A percentile compares a stretch with the other conserved stretches of the same genome.
These are phyloP conservation scores for Sus cebifrons DNA, from an alignment of 2,797 vertebrate genomes.

Conservation along the genomic window DNA sequence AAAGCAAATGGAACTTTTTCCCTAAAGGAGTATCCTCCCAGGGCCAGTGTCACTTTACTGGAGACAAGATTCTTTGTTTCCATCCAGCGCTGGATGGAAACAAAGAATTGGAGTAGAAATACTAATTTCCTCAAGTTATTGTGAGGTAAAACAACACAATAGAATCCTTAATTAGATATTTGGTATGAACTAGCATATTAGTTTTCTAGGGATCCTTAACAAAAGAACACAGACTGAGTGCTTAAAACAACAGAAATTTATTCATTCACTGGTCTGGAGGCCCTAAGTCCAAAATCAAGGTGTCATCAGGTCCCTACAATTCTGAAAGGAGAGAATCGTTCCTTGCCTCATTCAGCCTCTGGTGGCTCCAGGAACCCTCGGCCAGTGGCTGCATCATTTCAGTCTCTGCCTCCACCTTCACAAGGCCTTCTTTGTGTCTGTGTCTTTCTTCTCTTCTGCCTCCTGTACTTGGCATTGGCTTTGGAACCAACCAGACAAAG, in stretches of 20 bases:
- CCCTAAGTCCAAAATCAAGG: not conserved
- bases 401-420: not conserved
- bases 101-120: conserved; percentile 27
- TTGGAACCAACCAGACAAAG: not conserved
- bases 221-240: not conserved
- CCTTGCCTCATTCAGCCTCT: not conserved
- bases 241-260: conserved; percentile 2
- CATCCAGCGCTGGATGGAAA: not conserved
- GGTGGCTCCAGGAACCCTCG: not conserved
- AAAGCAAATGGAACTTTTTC: not conserved
- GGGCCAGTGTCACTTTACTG: not conserved
- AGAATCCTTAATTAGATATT: conserved; percentile 33
- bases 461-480: not conserved
- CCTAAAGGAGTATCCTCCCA: not conserved
- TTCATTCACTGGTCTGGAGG: not conserved
- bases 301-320: not conserved
- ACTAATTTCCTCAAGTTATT: not conserved
- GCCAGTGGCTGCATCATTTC: not conserved
- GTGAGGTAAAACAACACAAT: not conserved
- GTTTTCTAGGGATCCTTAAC: not conserved
- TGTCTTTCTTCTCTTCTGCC: not conserved
- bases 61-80: not conserved
- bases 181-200: not conserved
- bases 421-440: not conserved
- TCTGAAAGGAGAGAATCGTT: not conserved